A percentile compares a stretch with the other conserved stretches of the same genome.
Evolutionary conservation across 2,797 vertebrate species (phyloP).

Genomic region (Hozukius guyotensis): DNA sequence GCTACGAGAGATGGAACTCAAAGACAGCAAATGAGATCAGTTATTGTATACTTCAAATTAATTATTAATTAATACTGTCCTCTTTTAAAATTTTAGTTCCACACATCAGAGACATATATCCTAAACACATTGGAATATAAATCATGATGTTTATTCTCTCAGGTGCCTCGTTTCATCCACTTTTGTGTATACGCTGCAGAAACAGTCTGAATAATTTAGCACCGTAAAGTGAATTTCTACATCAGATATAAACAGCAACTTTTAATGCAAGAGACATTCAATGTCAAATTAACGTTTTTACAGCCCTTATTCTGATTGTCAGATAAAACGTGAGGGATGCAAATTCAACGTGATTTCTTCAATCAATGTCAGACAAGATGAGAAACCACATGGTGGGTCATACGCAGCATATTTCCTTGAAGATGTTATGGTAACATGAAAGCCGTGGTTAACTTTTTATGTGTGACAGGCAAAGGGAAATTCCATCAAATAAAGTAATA

Average conservation of each 20-base stretch:
- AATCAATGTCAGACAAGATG: not conserved
- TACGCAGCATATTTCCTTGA: not conserved
- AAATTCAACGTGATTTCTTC: not conserved
- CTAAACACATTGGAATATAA: not conserved
- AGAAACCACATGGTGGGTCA: not conserved
- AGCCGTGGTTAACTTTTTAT: not conserved
- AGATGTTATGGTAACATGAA: not conserved
- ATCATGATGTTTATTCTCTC: not conserved
- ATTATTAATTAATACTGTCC: no score
- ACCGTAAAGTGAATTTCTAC: not conserved
- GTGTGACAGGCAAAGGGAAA: not conserved
- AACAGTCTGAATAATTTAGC: conserved; percentile 1
- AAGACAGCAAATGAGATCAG: not conserved
- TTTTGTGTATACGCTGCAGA: not conserved
- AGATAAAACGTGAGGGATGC: not conserved
- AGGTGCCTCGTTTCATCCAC: not conserved
- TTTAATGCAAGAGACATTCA: not conserved
- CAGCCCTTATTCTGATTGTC: not conserved
- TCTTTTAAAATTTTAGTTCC: not conserved
- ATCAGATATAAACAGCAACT: not conserved
- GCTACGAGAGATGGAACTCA: not conserved
- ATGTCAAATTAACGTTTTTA: not conserved
- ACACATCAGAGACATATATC: not conserved
- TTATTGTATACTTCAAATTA: not conserved
- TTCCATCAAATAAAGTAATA: not conserved